Evolutionary conservation across 2,888 invertebrate species (phyloP).

Genomic region (Linnaemya vulpina): DNA sequence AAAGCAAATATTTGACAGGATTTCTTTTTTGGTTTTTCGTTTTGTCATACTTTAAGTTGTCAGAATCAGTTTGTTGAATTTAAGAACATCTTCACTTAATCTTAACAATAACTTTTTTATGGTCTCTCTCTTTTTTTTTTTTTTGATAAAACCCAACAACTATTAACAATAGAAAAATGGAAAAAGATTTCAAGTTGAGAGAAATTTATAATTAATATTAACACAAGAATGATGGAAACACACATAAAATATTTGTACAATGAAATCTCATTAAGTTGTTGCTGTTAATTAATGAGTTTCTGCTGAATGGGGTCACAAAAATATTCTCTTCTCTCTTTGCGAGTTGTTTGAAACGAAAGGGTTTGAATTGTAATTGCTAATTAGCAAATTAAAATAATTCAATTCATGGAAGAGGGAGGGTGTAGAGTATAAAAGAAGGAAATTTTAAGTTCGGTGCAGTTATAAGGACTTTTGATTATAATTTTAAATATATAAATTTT

Average conservation of each 20-base stretch:
- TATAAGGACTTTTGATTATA: too few species aligned
- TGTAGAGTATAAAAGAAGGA: neutral
- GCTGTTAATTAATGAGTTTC: constrained; percentile 14
- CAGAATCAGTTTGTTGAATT: constrained; percentile 13
- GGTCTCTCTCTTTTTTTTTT: too few species aligned
- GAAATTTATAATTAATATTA: neutral
- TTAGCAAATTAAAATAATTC: neutral
- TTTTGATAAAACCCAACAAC: neutral
- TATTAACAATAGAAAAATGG: neutral
- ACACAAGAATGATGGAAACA: neutral
- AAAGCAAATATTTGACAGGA: constrained; percentile 10
- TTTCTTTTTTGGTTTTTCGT: neutral
- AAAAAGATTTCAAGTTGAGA: neutral
- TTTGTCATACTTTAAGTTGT: constrained; percentile 8
- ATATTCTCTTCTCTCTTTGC: neutral
- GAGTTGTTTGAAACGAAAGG: neutral
- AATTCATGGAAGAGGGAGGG: neutral
- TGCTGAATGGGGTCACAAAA: neutral
- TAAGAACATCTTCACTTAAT: neutral
- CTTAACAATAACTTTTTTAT: neutral
- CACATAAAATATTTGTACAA: neutral
- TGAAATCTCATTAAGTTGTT: constrained; percentile 42
- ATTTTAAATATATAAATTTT: too few species aligned
- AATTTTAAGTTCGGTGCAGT: neutral
- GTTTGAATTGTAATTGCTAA: constrained; percentile 5